A percentile compares a stretch with the other conserved stretches of the same genome.
These are phyloP conservation scores for Xyrichtys novacula DNA, from an alignment of 2,797 vertebrate species.

Conservation along the genomic window DNA sequence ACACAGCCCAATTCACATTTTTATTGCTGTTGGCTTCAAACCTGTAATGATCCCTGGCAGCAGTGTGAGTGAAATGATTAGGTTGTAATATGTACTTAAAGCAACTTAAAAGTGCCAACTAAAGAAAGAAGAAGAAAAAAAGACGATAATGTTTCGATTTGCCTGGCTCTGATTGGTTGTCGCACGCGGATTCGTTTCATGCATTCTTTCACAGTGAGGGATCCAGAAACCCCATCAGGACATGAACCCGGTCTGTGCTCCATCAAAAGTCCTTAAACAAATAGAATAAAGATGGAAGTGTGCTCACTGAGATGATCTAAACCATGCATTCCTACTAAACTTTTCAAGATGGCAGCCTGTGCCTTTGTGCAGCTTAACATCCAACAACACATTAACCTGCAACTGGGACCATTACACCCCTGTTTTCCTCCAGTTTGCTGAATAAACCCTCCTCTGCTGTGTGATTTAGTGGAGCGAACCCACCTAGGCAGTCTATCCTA, in stretches of 20 bases:
- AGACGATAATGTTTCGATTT: slow-evolving; percentile 11
- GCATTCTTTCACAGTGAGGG: too few species aligned
- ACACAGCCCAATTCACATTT: slow-evolving; percentile 28
- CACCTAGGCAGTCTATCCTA: slow-evolving; percentile 66
- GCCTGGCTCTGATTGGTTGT: slow-evolving; percentile 30
- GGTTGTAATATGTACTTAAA: slow-evolving; percentile 17
- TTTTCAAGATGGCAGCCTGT: slow-evolving; percentile 4
- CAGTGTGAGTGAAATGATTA: slow-evolving; percentile 1
- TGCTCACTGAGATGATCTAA: not conserved
- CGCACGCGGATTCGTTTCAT: slow-evolving; percentile 8
- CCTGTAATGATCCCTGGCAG: not conserved
- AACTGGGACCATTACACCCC: slow-evolving; percentile 19
- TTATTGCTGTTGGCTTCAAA: slow-evolving; percentile 31
- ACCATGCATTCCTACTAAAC: not conserved
- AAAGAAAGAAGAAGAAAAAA: not conserved
- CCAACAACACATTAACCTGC: slow-evolving; percentile 10
- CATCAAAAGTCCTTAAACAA: too few species aligned
- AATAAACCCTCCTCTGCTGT: slow-evolving; percentile 50
- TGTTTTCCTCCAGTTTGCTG: slow-evolving; percentile 49
- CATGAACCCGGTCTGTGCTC: too few species aligned
- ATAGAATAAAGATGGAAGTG: too few species aligned
- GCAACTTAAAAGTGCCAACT: slow-evolving; percentile 2
- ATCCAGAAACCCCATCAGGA: too few species aligned
- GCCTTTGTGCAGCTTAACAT: not conserved
- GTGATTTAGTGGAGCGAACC: slow-evolving; percentile 63